Percentiles rank a stretch among this genome's conserved stretches.
phyloP scores from a whole-genome alignment of 2,888 invertebrate genomes.

The Tillus elongatus region DNA sequence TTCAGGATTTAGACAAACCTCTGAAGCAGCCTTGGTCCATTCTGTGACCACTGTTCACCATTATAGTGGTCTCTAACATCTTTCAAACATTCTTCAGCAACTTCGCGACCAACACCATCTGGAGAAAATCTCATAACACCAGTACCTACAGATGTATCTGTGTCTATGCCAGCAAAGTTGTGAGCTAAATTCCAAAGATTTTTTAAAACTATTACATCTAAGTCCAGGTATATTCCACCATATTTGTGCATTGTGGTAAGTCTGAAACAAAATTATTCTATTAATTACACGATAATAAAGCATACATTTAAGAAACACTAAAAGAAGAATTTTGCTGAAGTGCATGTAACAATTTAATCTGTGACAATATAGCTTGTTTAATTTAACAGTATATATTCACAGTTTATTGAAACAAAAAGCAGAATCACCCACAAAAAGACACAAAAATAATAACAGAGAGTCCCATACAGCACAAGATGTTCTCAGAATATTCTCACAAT shows the following conservation, averaged over 20 bases:
- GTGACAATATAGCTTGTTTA: too few relatives aligned
- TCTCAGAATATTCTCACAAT: too few relatives aligned
- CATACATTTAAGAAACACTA: too few relatives aligned
- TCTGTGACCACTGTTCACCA: neutral
- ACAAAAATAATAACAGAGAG: too few relatives aligned
- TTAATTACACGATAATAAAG: too few relatives aligned
- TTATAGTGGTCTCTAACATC: neutral
- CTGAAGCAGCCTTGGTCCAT: neutral
- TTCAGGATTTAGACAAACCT: slow-evolving; percentile 1
- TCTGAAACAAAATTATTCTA: neutral
- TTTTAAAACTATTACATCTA: neutral
- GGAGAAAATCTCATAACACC: neutral
- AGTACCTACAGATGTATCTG: neutral
- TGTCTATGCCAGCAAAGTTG: neutral
- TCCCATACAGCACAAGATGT: too few relatives aligned
- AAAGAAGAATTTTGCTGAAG: too few relatives aligned
- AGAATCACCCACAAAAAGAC: too few relatives aligned
- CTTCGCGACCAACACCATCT: neutral
- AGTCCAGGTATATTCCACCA: slow-evolving; percentile 1
- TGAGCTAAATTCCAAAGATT: slow-evolving; percentile 1
- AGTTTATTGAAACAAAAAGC: too few relatives aligned
- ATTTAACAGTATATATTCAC: too few relatives aligned
- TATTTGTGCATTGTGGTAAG: neutral
- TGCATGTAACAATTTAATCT: too few relatives aligned
- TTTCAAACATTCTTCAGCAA: neutral